Evolutionary conservation across 2,888 invertebrate species (phyloP).

Genomic region (Dromius quadrimaculatus): DNA sequence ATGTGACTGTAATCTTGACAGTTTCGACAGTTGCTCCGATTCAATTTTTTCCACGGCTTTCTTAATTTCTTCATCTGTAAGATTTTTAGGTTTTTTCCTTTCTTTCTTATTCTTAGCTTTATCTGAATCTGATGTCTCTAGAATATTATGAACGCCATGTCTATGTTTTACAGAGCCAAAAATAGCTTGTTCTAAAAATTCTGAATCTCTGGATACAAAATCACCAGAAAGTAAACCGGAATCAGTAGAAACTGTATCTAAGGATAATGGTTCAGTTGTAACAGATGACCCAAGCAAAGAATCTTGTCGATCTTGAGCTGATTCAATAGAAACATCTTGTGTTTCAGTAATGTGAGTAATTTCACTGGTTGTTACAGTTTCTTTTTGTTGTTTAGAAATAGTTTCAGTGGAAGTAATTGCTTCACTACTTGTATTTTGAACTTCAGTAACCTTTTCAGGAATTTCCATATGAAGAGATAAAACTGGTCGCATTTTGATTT

Average conservation of each 20-base stretch:
- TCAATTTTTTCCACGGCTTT: constrained; percentile 49
- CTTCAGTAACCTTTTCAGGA: constrained; percentile 49
- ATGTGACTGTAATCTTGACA: constrained; percentile 48
- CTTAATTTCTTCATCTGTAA: constrained; percentile 24
- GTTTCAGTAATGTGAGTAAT: constrained; percentile 44
- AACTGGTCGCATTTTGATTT: constrained; percentile 76
- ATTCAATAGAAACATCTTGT: constrained; percentile 6
- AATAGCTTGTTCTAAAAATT: constrained; percentile 69
- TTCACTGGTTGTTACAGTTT: constrained; percentile 46
- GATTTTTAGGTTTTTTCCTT: constrained; percentile 41
- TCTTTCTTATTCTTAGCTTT: constrained; percentile 53
- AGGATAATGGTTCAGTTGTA: constrained; percentile 50
- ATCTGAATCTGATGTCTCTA: constrained; percentile 44
- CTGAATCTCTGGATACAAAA: constrained; percentile 57
- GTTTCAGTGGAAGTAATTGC: constrained; percentile 49
- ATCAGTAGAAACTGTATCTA: constrained; percentile 54
- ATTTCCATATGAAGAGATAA: constrained; percentile 74
- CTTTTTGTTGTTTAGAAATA: constrained; percentile 47
- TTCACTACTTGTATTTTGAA: constrained; percentile 45
- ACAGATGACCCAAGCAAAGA: constrained; percentile 39
- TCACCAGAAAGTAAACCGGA: constrained; percentile 51
- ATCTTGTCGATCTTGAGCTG: constrained; percentile 34
- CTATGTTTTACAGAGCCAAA: constrained; percentile 75
- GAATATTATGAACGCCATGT: constrained; percentile 59
- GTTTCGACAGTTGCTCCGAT: constrained; percentile 59